Evolutionary conservation across 1,140 invertebrate species (phyloP).

Genomic region (Drosophila novamexicana): DNA sequence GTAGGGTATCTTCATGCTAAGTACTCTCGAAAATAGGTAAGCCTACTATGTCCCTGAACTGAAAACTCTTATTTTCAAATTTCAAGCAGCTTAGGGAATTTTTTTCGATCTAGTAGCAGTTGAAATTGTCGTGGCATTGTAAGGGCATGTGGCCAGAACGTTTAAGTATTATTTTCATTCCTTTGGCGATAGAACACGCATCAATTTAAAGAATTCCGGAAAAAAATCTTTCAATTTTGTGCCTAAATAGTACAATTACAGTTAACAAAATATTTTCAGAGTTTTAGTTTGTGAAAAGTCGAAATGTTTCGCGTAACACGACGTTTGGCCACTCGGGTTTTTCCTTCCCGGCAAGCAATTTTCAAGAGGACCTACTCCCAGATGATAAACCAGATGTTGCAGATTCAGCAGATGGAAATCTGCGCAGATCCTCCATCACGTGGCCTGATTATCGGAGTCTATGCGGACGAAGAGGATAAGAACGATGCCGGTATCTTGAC

Average conservation of each 20-base stretch:
- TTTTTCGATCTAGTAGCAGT: slow-evolving; percentile 15
- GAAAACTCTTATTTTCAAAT: no score
- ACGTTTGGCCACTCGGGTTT: slow-evolving; percentile 9
- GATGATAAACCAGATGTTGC: slow-evolving; percentile 77
- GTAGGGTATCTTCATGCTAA: no score
- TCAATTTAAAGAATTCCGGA: slow-evolving; percentile 49
- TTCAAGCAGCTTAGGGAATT: no score
- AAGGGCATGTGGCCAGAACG: no score
- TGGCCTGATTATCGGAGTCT: slow-evolving; percentile 76
- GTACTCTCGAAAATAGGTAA: no score
- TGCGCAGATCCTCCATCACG: slow-evolving; percentile 80
- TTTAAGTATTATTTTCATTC: slow-evolving; percentile 52
- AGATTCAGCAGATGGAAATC: slow-evolving; percentile 75
- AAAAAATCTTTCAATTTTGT: slow-evolving; percentile 46
- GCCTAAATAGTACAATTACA: slow-evolving; percentile 25
- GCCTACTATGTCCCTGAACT: no score
- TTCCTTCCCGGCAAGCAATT: not conserved
- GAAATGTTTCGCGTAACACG: slow-evolving; percentile 55
- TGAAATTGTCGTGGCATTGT: not conserved
- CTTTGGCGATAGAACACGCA: slow-evolving; percentile 65
- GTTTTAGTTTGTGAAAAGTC: slow-evolving; percentile 22
- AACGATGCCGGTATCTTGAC: slow-evolving; percentile 75
- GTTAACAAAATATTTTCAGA: slow-evolving; percentile 5
- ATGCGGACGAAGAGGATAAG: slow-evolving; percentile 80
- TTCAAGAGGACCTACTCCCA: slow-evolving; percentile 55